Evolutionary conservation across 2,888 invertebrate genomes (phyloP), one percentile per base, ranked within the genome.

Genomic region (Tenthredo notha): DNA sequence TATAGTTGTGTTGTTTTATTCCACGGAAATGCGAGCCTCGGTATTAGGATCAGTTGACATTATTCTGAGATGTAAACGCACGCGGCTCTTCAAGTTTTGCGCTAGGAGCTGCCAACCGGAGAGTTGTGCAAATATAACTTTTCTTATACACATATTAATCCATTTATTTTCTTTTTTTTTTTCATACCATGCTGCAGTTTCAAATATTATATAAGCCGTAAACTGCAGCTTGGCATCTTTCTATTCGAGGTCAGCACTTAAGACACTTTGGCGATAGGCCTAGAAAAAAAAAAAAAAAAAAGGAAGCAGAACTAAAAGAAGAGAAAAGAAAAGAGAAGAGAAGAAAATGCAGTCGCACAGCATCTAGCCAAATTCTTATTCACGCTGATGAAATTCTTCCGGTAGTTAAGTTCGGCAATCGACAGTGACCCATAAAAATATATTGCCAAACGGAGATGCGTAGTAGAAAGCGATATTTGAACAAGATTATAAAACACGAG

Each of bases 401-500:
- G 77, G 77, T 77, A 43, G 72, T 72, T 72, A 72, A 37, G 43
- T 43, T 67, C 72, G 72, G 40, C 72, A 21, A 40, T 72, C 40
- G 21, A 10, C 40, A 72, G 40, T 43, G 72, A 77, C 77, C 77
- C 33, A 72, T 72, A 40, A 43, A 43, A 43, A 43, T 72, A 50
- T 54, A 77, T 77, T 77, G 33, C 77, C 12, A 33, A 29, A 33
- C 29, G 77, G 21, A 77, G 77, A 77, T 77, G 47, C 77, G 54
- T 54, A 33, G 54, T 77, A 77, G 77, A 77, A 77, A 77, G 77
- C 77, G 54, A 77, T 77, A 54, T 54, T 77, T 54, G 77, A 33
- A 77, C 77, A 54, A 7, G 54, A 54, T 77, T 77, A 50, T 77
- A 54, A 50, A 77, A 77, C 50, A 33, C 54, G 29, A 77, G 77